Evolutionary conservation across 2,113 vertebrate species (phyloP).

Genomic region (Sialia sialis): DNA sequence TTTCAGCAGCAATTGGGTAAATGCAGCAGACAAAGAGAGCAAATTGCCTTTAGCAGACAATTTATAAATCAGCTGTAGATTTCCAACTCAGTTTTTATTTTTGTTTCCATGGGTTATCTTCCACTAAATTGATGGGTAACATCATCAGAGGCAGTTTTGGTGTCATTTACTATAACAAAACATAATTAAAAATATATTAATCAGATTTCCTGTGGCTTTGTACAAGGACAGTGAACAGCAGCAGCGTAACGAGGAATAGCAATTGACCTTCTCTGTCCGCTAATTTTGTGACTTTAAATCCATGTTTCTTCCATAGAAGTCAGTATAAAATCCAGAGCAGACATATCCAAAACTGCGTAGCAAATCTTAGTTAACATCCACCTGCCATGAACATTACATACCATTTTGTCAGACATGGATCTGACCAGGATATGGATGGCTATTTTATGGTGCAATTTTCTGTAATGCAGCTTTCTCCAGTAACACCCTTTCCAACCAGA

Average conservation of each 20-base stretch:
- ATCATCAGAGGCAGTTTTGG: neutral
- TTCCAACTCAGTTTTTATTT: conserved; percentile 33
- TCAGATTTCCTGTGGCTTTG: conserved; percentile 12
- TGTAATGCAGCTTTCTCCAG: conserved; percentile 8
- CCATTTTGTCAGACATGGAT: conserved; percentile 52
- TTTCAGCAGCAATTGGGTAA: conserved; percentile 50
- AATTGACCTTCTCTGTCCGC: neutral
- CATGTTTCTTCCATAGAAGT: neutral
- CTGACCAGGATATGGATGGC: conserved; percentile 29
- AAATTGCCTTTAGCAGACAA: conserved; percentile 53
- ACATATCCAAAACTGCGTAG: neutral
- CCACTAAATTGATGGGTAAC: neutral
- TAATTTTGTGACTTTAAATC: neutral
- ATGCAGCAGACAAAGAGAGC: conserved; percentile 53
- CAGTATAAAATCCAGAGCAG: neutral
- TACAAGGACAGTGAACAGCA: neutral
- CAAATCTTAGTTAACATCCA: conserved; percentile 51
- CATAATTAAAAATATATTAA: conserved; percentile 45
- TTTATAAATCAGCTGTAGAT: conserved; percentile 61
- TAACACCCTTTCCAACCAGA: neutral
- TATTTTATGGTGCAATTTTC: conserved; percentile 58
- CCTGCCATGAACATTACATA: conserved; percentile 35
- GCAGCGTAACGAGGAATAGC: neutral
- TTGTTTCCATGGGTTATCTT: conserved; percentile 18
- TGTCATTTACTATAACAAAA: conserved; percentile 11